phyloP scores from a whole-genome alignment of 1,140 invertebrate species.

The Hypsibius dujardini region DNA sequence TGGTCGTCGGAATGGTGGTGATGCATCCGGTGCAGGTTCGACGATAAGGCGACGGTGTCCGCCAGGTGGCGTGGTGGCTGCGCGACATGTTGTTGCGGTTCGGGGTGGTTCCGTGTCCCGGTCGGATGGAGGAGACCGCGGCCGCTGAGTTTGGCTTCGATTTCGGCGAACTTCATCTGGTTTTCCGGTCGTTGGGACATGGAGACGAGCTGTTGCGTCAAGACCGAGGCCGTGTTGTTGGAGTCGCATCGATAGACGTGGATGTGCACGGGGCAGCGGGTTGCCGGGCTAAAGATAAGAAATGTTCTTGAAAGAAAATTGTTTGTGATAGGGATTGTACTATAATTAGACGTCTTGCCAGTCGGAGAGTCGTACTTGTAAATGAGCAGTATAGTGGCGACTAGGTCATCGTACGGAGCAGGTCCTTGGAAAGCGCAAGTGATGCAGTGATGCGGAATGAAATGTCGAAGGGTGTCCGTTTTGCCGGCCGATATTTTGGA shows the following conservation, averaged over 20 bases:
- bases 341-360: neutral
- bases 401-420: slow-evolving; percentile 56
- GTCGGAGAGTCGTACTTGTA: slow-evolving; percentile 42
- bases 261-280: slow-evolving; percentile 67
- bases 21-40: too few relatives aligned
- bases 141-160: slow-evolving; percentile 44
- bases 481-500: slow-evolving; percentile 37
- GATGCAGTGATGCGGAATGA: slow-evolving; percentile 79
- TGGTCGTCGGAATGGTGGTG: neutral
- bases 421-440: slow-evolving; percentile 56
- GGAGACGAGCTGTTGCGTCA: slow-evolving; percentile 59
- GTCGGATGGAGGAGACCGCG: slow-evolving; percentile 33
- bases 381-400: slow-evolving; percentile 67
- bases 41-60: neutral
- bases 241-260: slow-evolving; percentile 87
- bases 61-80: neutral
- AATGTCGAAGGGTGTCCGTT: slow-evolving; percentile 59
- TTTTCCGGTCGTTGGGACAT: slow-evolving; percentile 66
- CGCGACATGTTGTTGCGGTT: slow-evolving; percentile 14
- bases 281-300: slow-evolving; percentile 46
- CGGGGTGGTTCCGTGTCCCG: slow-evolving; percentile 16
- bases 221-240: slow-evolving; percentile 66
- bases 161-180: slow-evolving; percentile 60
- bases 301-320: slow-evolving; percentile 21
- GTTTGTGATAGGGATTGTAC: neutral